Conservation (phyloP, 1,140 invertebrate genomes). For the Apis dorsata region DNA sequence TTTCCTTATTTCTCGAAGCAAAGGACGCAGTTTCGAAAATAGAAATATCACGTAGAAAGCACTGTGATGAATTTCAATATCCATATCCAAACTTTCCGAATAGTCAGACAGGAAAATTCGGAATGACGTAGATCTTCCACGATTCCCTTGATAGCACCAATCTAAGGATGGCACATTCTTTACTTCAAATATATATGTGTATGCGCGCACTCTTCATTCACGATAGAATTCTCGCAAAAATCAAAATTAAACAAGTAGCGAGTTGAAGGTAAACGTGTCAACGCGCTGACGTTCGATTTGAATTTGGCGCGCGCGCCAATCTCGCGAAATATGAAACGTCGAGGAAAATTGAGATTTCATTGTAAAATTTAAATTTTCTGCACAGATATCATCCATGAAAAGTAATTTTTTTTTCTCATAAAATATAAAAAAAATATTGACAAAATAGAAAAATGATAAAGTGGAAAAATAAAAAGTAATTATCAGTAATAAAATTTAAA, state of each 20-base stretch:
- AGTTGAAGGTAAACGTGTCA: neutral
- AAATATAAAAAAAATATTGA: no score
- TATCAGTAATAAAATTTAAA: no score
- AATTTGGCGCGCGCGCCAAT: neutral
- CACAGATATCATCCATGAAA: no score
- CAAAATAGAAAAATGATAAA: no score
- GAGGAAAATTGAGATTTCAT: neutral
- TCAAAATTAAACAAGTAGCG: neutral
- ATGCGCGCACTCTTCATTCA: neutral
- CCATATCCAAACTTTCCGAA: constrained; percentile 15
- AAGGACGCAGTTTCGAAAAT: constrained; percentile 3
- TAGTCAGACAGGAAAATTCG: constrained; percentile 40
- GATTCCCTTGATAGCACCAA: constrained; percentile 26
- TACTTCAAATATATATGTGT: neutral
- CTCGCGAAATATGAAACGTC: neutral
- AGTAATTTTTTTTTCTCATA: no score
- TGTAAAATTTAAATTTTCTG: neutral
- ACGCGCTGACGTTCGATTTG: neutral
- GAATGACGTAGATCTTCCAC: constrained; percentile 25
- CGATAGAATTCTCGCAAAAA: neutral
- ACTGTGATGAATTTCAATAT: constrained; percentile 50
- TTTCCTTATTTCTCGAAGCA: constrained; percentile 15
- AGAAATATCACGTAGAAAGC: constrained; percentile 22
- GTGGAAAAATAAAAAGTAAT: no score
- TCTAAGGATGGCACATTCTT: constrained; percentile 5